A percentile compares a stretch with the other conserved stretches of the same genome.
Evolutionary conservation across 2,888 invertebrate species (phyloP).

Genomic region (Apomyelois bistriatella): DNA sequence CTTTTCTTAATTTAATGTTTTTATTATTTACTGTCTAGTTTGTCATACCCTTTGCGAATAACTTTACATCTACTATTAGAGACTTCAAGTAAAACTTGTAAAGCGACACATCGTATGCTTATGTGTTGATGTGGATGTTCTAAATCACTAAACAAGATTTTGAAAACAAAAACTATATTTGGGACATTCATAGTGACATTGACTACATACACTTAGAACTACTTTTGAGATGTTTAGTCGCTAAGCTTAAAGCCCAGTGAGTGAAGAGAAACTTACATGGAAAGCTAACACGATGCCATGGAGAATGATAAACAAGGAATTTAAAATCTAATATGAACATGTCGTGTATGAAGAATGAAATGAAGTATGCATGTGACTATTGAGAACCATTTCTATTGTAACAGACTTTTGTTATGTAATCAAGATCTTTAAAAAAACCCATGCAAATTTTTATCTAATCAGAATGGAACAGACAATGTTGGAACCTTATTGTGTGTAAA

Average conservation of each 20-base stretch:
- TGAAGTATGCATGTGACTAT: background rate
- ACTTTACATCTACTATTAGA: conserved; percentile 13
- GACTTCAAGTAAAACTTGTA: conserved; percentile 50
- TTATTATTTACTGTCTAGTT: no score
- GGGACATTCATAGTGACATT: conserved; percentile 29
- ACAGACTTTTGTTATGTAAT: no score
- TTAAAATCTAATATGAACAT: background rate
- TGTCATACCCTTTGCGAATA: background rate
- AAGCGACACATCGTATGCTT: conserved; percentile 45
- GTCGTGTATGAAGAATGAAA: background rate
- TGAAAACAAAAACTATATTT: conserved; percentile 48
- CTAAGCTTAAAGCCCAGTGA: conserved; percentile 17
- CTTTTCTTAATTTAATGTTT: no score
- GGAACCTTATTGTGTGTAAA: no score
- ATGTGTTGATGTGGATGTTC: conserved; percentile 43
- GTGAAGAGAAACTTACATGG: conserved; percentile 11
- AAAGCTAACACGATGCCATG: background rate
- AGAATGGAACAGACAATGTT: no score
- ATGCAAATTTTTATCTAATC: no score
- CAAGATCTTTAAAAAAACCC: no score
- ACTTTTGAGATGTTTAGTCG: conserved; percentile 21
- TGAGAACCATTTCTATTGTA: no score
- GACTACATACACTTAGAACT: conserved; percentile 26
- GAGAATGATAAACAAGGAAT: background rate
- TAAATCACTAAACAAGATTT: conserved; percentile 43